These are phyloP conservation scores for Ecdyonurus torrentis DNA, from an alignment of 2,888 invertebrate genomes.

Conservation along the genomic window DNA sequence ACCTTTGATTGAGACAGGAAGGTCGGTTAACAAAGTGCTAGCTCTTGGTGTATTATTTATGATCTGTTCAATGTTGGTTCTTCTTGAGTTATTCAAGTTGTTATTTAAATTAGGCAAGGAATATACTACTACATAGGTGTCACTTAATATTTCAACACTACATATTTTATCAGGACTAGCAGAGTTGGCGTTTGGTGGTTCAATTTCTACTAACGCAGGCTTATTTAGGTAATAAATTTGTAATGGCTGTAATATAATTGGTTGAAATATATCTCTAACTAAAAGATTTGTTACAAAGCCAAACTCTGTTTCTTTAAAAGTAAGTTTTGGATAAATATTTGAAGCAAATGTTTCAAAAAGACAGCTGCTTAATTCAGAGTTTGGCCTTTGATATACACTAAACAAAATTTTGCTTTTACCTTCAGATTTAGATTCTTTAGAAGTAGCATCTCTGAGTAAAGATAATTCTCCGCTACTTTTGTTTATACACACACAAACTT, in stretches of 20 bases:
- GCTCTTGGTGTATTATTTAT: background rate
- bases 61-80: no score
- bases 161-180: no score
- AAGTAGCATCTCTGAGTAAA: background rate
- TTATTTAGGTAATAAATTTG: background rate
- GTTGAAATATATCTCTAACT: background rate
- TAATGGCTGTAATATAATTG: background rate
- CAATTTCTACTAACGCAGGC: background rate
- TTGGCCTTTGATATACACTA: background rate
- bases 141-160: background rate
- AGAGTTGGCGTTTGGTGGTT: no score
- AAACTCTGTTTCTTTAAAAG: background rate
- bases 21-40: background rate
- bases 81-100: no score
- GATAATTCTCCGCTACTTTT: background rate
- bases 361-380: background rate
- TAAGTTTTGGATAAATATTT: background rate
- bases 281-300: background rate
- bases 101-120: background rate
- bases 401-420: background rate
- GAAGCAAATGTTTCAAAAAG: background rate
- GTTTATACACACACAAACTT: conserved; percentile 6
- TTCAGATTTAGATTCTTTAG: background rate
- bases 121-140: background rate
- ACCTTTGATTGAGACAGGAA: background rate